A percentile compares a stretch with the other conserved stretches of the same genome.
Evolutionary conservation across 1,140 invertebrate genomes (phyloP).

Genomic region (Hyles euphorbiae): DNA sequence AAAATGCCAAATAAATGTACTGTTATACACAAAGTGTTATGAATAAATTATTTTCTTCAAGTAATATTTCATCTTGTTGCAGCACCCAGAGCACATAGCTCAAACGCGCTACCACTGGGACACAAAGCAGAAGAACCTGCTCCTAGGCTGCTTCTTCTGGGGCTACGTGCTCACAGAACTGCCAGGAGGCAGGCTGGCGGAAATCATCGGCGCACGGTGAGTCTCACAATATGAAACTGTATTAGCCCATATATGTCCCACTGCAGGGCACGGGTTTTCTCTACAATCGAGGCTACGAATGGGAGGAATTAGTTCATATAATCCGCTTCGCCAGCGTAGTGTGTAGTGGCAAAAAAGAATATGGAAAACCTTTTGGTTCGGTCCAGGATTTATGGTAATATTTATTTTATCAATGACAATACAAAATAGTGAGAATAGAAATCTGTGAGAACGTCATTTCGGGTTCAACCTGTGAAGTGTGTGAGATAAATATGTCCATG

Average conservation of each 20-base stretch:
- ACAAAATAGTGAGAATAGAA: no score
- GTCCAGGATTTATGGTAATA: neutral
- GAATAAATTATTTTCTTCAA: neutral
- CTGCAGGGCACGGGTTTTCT: no score
- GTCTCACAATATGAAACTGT: neutral
- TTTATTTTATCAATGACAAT: neutral
- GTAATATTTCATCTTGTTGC: neutral
- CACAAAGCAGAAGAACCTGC: constrained; percentile 83
- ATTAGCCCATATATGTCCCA: no score
- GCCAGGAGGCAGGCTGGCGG: constrained; percentile 89
- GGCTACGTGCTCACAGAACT: constrained; percentile 92
- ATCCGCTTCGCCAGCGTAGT: no score
- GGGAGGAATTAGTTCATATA: no score
- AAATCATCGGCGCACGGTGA: constrained; percentile 86
- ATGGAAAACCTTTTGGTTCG: neutral
- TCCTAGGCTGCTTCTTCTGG: constrained; percentile 92
- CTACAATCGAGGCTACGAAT: no score
- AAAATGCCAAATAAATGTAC: no score
- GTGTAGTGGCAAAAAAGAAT: no score
- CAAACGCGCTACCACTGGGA: constrained; percentile 80
- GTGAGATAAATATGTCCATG: no score
- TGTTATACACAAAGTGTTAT: no score
- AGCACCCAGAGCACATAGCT: constrained; percentile 62
- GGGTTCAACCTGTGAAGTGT: no score
- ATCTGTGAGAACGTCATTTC: no score